These are phyloP conservation scores for Sphaeramia orbicularis DNA, from an alignment of 2,797 vertebrate genomes.

Conservation along the genomic window DNA sequence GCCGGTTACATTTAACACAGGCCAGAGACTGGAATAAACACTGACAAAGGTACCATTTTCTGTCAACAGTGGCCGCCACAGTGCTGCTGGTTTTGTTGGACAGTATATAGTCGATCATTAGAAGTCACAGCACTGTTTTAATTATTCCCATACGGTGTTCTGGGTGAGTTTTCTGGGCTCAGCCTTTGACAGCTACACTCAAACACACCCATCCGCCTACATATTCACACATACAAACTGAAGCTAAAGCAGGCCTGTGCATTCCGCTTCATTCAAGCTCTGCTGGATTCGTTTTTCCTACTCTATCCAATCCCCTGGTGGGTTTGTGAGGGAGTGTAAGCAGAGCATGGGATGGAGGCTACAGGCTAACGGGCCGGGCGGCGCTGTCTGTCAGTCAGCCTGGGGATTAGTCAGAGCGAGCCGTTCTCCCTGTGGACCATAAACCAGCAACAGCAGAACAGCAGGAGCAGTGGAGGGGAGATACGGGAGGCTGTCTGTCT, in stretches of 20 bases:
- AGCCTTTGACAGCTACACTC: neutral
- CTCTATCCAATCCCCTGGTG: constrained; percentile 21
- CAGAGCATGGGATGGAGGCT: constrained; percentile 21
- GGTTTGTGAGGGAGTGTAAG: constrained; percentile 14
- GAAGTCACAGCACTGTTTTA: no score
- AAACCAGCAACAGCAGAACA: constrained; percentile 21
- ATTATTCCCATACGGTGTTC: no score
- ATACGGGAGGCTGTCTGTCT: constrained; percentile 4
- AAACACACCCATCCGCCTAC: constrained; percentile 3
- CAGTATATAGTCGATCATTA: neutral
- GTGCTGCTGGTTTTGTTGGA: no score
- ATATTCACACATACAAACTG: constrained; percentile 4
- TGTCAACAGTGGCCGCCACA: neutral
- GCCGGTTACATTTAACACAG: neutral
- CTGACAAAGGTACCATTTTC: neutral
- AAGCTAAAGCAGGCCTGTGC: neutral
- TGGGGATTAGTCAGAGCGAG: constrained; percentile 49
- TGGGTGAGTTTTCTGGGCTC: no score
- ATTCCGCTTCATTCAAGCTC: constrained; percentile 19
- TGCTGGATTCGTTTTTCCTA: constrained; percentile 8
- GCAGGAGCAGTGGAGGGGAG: constrained; percentile 15
- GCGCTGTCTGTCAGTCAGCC: constrained; percentile 46
- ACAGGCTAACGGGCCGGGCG: constrained; percentile 29
- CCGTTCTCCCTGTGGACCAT: constrained; percentile 39
- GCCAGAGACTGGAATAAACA: neutral